Evolutionary conservation across 1,140 invertebrate species (phyloP), one percentile per base, ranked within the genome.

Genomic region (Dolichoris vasculosae): DNA sequence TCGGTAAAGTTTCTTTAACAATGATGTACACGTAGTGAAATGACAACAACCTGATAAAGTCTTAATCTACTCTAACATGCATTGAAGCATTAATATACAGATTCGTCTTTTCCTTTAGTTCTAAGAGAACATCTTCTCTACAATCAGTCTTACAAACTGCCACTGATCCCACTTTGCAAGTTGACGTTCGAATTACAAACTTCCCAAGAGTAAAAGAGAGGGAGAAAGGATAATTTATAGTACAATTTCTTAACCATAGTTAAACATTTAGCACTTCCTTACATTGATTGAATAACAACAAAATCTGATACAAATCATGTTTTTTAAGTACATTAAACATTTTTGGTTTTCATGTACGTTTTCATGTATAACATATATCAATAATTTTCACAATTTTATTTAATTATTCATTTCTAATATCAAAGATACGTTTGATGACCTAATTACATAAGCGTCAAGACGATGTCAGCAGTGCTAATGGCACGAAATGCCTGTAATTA

Each of bases 51-150:
- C 83, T 83, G 87, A 87, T 88, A 86, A 73, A 73, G 81, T 88
- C 84, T 85, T 88, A 89, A 88, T 89, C 85, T 87, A 87, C 86
- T 89, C 79, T 40, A 75, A 76, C 80, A 79, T 84, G 87, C 87
- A 88, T 87, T 90, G 86, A 80, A 86, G 71, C 86, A 81, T 77
- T 86, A 85, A 89, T 89, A 86, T 76, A 87, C 73, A 32, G 71
- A 88, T 84, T 89, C 83, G 59, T 79, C 64, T 13, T n/a, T n/a
- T 40, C 83, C 76, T 40, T 48, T 43, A 69, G 75, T 84, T 78
- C 83, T 20, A 67, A 43, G 55, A 67, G 82, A 83, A 43, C 30
- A 71, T 85, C 76, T 51, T 84, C 51, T 80, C 75, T 17, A n/a
- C 23, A 46, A 67, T 75, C 43, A 87, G 85, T 88, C 86, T 89